Evolutionary conservation across 2,888 invertebrate genomes (phyloP), one percentile per base, ranked within the genome.

Genomic region (Elgonia sp.): DNA sequence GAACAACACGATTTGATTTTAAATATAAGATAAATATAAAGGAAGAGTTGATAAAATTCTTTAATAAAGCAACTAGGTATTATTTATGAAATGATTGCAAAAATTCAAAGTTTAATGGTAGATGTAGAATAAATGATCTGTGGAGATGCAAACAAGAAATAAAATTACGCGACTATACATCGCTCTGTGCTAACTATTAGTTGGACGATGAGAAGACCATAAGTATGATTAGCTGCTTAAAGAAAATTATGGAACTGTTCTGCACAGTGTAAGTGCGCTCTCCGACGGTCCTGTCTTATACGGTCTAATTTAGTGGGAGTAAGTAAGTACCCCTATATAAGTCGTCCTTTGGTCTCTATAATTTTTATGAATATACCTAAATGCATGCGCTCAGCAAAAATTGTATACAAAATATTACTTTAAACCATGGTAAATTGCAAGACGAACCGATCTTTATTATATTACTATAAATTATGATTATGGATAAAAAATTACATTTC

Each of bases 301-400:
- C 62, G 57, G 84, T 79, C 84, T 79, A 84, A 84, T 79, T 84
- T 84, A 79, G 84, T 84, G 63, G 84, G 84, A 84, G 84, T 72
- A 72, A 29, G 72, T 37, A 72, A 73, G 67, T 83, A 57, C 63
- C 67, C 16, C 42, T 20, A 55, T 40, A 63, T 53, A 73, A 80
- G 80, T 69, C 62, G 62, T 39, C 42, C 16, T 55, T 37, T 75
- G 21, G 69, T 76, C 46, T 70, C 57, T 84, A 76, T 76, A 67
- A 77, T 84, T 77, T 84, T 77, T 84, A 57, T 53, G 46, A 20
- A 50, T 76, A 69, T 57, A 69, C 60, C 53, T 63, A 77, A 84
- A 84, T 70, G 57, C 67, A 20, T 8, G 65, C 73, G 46, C 40
- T 21, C 42, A 7, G 16, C 60, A 84, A 83, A 83, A 83, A 76